A percentile compares a stretch with the other conserved stretches of the same genome.
phyloP scores from a whole-genome alignment of 2,797 vertebrate species.

The Champsocephalus esox region DNA sequence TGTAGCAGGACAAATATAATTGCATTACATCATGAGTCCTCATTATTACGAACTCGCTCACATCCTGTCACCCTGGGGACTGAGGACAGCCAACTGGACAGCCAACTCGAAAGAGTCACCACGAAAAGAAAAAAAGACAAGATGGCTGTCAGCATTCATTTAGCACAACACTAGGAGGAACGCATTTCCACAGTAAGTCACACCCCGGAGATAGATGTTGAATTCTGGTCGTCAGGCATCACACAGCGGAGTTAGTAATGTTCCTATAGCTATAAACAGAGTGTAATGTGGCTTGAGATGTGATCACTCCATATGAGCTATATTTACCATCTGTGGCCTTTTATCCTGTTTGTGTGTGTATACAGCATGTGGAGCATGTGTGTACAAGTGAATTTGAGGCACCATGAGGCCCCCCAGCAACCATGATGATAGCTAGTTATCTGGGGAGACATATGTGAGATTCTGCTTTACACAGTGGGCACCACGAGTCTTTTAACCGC shows the following conservation, averaged over 20 bases:
- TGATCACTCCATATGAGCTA: constrained; percentile 59
- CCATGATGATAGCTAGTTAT: constrained; percentile 46
- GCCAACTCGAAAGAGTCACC: constrained; percentile 42
- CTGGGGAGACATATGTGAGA: constrained; percentile 52
- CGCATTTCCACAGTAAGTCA: constrained; percentile 40
- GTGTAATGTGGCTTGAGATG: constrained; percentile 53
- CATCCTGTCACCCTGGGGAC: constrained; percentile 41
- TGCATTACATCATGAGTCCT: constrained; percentile 65
- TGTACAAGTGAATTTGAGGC: constrained; percentile 38
- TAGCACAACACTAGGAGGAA: constrained; percentile 22
- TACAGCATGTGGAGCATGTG: constrained; percentile 47
- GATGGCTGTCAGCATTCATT: constrained; percentile 63
- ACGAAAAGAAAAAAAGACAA: constrained; percentile 23
- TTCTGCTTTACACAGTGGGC: constrained; percentile 43
- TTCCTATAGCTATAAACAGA: constrained; percentile 66
- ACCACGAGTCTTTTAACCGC: constrained; percentile 17
- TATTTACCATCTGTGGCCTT: constrained; percentile 72
- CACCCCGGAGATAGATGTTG: constrained; percentile 45
- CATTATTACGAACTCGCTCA: constrained; percentile 51
- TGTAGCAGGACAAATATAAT: constrained; percentile 74
- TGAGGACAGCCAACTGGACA: constrained; percentile 45
- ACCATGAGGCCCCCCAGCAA: constrained; percentile 30
- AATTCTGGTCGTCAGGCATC: constrained; percentile 56
- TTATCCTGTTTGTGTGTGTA: constrained; percentile 38
- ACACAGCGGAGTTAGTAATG: constrained; percentile 42